Percentiles rank a stretch among this genome's conserved stretches.
Conservation (phyloP, 2,113 vertebrate species). For the Osmerus eperlanus region DNA sequence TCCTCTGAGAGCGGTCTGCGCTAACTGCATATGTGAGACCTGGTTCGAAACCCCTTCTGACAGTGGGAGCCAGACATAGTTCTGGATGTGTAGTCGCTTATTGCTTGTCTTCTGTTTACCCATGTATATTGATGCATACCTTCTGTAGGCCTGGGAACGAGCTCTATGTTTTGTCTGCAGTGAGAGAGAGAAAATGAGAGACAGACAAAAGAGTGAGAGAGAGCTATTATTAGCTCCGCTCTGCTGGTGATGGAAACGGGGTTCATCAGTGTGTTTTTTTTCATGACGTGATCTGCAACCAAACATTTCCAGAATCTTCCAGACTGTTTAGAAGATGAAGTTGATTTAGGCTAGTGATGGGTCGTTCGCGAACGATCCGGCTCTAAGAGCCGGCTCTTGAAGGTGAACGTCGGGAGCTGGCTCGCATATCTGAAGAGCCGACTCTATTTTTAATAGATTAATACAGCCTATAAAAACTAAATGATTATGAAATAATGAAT, state of each 20-base stretch:
- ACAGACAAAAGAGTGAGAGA: too few relatives aligned
- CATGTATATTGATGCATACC: neutral
- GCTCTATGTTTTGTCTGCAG: neutral
- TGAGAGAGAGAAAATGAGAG: too few relatives aligned
- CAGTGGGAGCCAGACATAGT: neutral
- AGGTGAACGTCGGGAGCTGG: too few relatives aligned
- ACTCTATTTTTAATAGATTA: too few relatives aligned
- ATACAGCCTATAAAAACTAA: too few relatives aligned
- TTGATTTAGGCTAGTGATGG: neutral
- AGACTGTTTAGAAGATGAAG: neutral
- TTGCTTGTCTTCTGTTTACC: neutral
- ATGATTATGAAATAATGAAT: too few relatives aligned
- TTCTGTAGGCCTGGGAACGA: neutral
- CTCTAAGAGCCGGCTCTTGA: too few relatives aligned
- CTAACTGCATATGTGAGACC: neutral
- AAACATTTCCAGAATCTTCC: neutral
- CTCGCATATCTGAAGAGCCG: too few relatives aligned
- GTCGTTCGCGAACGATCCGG: too few relatives aligned
- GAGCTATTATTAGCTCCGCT: neutral
- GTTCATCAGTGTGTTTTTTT: neutral
- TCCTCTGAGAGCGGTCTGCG: conserved; percentile 1
- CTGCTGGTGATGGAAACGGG: neutral
- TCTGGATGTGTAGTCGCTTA: neutral
- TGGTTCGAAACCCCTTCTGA: neutral
- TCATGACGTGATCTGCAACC: neutral